Percentiles rank a stretch among this genome's conserved stretches.
These are phyloP conservation scores for Tricholaema leucomelas DNA, from an alignment of 2,113 vertebrate genomes.

Conservation along the genomic window DNA sequence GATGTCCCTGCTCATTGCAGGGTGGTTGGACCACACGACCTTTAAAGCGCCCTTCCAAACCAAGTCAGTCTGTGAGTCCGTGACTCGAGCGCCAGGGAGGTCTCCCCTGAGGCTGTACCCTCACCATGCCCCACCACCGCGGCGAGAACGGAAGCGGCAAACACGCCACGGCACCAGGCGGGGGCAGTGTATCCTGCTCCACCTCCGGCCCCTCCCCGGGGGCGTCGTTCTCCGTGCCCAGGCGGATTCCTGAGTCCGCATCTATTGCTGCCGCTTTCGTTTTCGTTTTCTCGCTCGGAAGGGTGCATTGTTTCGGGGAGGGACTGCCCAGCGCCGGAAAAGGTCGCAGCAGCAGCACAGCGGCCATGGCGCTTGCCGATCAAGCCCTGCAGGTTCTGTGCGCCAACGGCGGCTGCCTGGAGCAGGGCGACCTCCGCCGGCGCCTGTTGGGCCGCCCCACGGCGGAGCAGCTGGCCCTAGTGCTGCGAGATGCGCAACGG, in stretches of 20 bases:
- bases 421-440: slow-evolving; percentile 39
- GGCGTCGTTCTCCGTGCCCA: too few relatives aligned
- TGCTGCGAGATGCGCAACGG: slow-evolving; percentile 31
- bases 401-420: slow-evolving; percentile 67
- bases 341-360: accelerated
- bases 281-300: slow-evolving; percentile 53
- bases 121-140: background rate
- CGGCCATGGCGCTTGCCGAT: accelerated
- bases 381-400: slow-evolving; percentile 52
- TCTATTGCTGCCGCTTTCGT: background rate
- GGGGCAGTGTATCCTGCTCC: background rate
- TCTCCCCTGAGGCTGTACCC: too few relatives aligned
- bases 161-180: background rate
- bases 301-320: background rate
- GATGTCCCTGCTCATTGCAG: background rate
- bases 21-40: background rate
- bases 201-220: too few relatives aligned
- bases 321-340: background rate
- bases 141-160: too few relatives aligned
- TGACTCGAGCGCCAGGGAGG: background rate
- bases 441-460: background rate
- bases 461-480: background rate
- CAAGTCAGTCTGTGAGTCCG: background rate
- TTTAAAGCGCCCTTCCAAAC: background rate
- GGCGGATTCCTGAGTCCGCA: background rate